These are phyloP conservation scores for Mythimna lalbum DNA, from an alignment of 2,888 invertebrate genomes.

Conservation along the genomic window DNA sequence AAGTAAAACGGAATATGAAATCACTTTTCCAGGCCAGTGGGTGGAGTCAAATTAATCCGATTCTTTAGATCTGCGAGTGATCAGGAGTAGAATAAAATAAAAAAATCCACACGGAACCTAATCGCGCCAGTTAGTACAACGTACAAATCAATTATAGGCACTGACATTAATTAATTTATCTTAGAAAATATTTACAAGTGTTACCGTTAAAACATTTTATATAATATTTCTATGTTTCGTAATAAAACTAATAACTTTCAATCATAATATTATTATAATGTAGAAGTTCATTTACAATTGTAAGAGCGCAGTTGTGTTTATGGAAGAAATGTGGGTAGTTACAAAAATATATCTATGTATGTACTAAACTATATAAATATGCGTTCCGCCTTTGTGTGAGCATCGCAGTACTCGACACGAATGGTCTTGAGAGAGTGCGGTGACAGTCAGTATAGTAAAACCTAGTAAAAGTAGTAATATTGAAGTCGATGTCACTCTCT, in stretches of 20 bases:
- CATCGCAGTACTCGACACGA: background rate
- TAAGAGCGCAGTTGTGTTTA: slow-evolving; percentile 26
- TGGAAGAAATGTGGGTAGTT: slow-evolving; percentile 31
- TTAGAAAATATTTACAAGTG: slow-evolving; percentile 74
- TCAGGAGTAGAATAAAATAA: slow-evolving; percentile 18
- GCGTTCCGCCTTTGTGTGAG: background rate
- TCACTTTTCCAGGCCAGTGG: slow-evolving; percentile 19
- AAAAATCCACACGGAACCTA: slow-evolving; percentile 45
- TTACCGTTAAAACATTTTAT: slow-evolving; percentile 63
- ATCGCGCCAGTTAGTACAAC: slow-evolving; percentile 42
- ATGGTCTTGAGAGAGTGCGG: background rate
- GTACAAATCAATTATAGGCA: slow-evolving; percentile 70
- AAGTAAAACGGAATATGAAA: slow-evolving; percentile 18
- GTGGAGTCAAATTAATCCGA: background rate
- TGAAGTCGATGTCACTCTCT: background rate
- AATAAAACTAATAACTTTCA: slow-evolving; percentile 63
- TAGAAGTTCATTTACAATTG: slow-evolving; percentile 62
- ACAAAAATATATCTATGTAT: slow-evolving; percentile 56
- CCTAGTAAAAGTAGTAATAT: background rate
- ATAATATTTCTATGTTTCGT: slow-evolving; percentile 58
- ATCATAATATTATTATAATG: slow-evolving; percentile 57
- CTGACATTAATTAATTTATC: slow-evolving; percentile 72
- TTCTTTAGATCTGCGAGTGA: slow-evolving; percentile 40
- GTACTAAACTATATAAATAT: slow-evolving; percentile 39
- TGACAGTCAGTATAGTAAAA: background rate